A percentile compares a stretch with the other conserved stretches of the same genome.
These are phyloP conservation scores for Schizotus pectinicornis DNA, from an alignment of 2,888 invertebrate species.

Conservation along the genomic window DNA sequence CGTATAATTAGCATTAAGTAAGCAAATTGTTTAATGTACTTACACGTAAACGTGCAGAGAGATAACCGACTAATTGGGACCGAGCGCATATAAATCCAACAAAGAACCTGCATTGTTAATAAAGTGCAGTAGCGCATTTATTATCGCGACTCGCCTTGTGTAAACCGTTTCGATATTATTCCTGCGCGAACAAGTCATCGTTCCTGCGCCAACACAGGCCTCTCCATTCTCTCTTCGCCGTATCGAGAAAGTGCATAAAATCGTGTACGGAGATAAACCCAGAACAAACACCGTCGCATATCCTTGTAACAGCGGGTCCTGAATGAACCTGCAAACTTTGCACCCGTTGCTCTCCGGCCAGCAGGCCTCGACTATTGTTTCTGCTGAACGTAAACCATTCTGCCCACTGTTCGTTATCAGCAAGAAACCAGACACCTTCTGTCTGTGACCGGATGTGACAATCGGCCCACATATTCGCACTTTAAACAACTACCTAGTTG, in stretches of 20 bases:
- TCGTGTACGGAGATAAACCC: constrained; percentile 15
- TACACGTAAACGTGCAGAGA: too few relatives aligned
- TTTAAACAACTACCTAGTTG: background rate
- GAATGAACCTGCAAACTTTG: constrained; percentile 25
- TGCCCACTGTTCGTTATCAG: constrained; percentile 36
- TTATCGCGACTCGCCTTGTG: constrained; percentile 21
- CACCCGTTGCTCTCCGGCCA: constrained; percentile 19
- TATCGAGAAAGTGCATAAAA: constrained; percentile 8
- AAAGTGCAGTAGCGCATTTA: constrained; percentile 36
- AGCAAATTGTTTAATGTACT: too few relatives aligned
- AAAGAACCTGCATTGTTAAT: constrained; percentile 31
- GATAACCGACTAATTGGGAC: too few relatives aligned
- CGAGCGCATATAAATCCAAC: too few relatives aligned
- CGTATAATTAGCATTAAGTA: too few relatives aligned
- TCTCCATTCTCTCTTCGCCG: constrained; percentile 10
- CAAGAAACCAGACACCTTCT: constrained; percentile 40
- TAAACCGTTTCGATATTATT: too few relatives aligned
- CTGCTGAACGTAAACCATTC: constrained; percentile 41
- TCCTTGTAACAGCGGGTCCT: constrained; percentile 23
- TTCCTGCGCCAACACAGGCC: constrained; percentile 1
- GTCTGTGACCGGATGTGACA: constrained; percentile 39
- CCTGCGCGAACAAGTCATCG: too few relatives aligned
- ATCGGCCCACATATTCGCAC: constrained; percentile 32
- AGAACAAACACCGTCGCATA: constrained; percentile 20
- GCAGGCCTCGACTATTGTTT: constrained; percentile 34